phyloP scores from a whole-genome alignment of 2,888 invertebrate genomes.

The Acanthosepion pharaonis region DNA sequence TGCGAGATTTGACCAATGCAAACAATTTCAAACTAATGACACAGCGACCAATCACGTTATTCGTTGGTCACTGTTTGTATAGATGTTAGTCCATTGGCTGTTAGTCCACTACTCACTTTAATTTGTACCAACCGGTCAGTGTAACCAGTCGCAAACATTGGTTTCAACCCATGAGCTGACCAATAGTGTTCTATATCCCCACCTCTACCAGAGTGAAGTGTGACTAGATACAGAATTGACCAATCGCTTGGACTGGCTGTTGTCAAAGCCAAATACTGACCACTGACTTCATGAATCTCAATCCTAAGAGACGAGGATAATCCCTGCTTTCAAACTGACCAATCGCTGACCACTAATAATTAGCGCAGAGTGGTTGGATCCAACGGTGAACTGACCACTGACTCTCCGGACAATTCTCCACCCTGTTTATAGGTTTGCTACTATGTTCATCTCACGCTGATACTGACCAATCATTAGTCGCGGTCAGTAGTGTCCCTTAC shows the following conservation, averaged over 20 bases:
- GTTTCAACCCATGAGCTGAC: background rate
- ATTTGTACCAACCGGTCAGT: background rate
- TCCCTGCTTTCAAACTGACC: background rate
- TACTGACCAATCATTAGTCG: slow-evolving; percentile 33
- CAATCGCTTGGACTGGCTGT: background rate
- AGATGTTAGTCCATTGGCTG: background rate
- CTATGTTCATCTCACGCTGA: slow-evolving; percentile 2
- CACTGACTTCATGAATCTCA: slow-evolving; percentile 4
- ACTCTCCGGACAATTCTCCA: background rate
- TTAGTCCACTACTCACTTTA: background rate
- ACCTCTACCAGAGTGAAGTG: background rate
- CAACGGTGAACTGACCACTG: background rate
- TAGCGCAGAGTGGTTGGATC: slow-evolving; percentile 15
- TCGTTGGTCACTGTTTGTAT: background rate
- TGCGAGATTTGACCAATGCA: background rate
- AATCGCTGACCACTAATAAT: slow-evolving; percentile 33
- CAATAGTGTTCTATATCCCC: background rate
- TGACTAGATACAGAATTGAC: background rate
- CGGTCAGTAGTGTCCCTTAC: slow-evolving; percentile 20
- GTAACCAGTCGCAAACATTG: background rate
- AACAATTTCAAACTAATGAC: background rate
- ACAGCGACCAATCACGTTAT: background rate
- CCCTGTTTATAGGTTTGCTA: slow-evolving; percentile 33
- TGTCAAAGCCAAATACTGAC: background rate
- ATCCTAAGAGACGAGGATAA: background rate